Percentiles rank a stretch among this genome's conserved stretches.
Conservation (phyloP, 2,797 vertebrate genomes). For the Calcarius lapponicus region DNA sequence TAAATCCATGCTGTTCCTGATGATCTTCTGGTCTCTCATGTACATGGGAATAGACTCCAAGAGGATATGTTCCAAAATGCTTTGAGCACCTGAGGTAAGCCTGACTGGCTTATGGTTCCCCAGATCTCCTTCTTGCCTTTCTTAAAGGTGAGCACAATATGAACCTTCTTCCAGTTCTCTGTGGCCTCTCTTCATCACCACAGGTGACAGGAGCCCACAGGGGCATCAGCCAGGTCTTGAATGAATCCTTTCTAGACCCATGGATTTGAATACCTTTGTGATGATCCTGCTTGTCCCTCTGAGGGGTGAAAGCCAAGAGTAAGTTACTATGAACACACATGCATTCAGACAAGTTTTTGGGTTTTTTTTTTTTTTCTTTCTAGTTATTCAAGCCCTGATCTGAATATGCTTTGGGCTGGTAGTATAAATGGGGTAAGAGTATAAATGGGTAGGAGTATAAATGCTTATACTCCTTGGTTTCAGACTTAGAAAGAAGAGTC, state of each 20-base stretch:
- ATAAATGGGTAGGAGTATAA: background rate
- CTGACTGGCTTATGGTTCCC: background rate
- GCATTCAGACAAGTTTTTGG: background rate
- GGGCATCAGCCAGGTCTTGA: background rate
- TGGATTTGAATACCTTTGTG: background rate
- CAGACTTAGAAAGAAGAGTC: background rate
- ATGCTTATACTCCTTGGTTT: background rate
- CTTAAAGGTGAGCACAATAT: background rate
- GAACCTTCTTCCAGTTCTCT: background rate
- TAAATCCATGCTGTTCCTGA: background rate
- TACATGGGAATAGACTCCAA: background rate
- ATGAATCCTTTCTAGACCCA: background rate
- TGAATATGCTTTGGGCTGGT: background rate
- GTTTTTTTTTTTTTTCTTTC: background rate
- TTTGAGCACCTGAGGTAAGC: background rate
- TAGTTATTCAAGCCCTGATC: background rate
- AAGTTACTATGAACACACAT: background rate
- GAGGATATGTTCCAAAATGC: background rate
- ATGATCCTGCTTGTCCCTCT: background rate
- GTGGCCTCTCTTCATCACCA: background rate
- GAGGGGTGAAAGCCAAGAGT: background rate
- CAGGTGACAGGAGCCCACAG: background rate
- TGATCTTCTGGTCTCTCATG: background rate
- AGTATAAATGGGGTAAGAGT: no score
- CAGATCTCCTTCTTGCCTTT: background rate